phyloP scores from a whole-genome alignment of 1,140 invertebrate genomes.

The Pentalonia nigronervosa region DNA sequence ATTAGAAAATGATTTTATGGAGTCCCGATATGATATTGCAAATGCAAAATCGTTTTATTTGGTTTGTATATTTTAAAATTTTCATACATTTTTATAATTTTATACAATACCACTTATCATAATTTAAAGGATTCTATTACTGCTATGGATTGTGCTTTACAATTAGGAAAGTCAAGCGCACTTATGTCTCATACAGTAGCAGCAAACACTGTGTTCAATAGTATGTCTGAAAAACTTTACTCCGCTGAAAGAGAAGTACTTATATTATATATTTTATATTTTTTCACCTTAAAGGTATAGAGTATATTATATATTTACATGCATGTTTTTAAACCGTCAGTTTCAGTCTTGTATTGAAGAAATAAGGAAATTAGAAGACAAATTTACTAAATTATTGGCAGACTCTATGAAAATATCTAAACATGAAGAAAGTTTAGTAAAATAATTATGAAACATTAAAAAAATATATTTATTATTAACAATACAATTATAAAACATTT shows the following conservation, averaged over 20 bases:
- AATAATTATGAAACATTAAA: background rate
- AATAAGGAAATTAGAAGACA: constrained; percentile 2
- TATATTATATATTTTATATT: background rate
- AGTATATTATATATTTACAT: constrained; percentile 6
- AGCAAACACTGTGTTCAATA: constrained; percentile 33
- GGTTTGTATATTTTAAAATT: background rate
- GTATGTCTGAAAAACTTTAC: constrained; percentile 43
- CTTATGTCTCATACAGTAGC: constrained; percentile 19
- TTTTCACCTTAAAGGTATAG: background rate
- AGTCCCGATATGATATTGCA: background rate
- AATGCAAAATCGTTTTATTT: constrained; percentile 37
- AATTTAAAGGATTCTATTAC: constrained; percentile 36
- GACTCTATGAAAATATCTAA: background rate
- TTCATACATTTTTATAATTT: background rate
- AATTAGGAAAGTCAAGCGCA: constrained; percentile 10
- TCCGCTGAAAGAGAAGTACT: constrained; percentile 8
- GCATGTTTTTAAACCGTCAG: background rate
- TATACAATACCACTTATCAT: background rate
- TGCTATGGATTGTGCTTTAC: constrained; percentile 30
- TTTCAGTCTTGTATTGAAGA: constrained; percentile 30
- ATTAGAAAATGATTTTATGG: constrained; percentile 19
- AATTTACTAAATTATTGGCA: constrained; percentile 6
- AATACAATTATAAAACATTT: background rate
- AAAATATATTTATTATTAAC: background rate
- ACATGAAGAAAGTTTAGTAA: background rate